Evolutionary conservation across 2,113 vertebrate species (phyloP).

Genomic region (Perca schrenkii): DNA sequence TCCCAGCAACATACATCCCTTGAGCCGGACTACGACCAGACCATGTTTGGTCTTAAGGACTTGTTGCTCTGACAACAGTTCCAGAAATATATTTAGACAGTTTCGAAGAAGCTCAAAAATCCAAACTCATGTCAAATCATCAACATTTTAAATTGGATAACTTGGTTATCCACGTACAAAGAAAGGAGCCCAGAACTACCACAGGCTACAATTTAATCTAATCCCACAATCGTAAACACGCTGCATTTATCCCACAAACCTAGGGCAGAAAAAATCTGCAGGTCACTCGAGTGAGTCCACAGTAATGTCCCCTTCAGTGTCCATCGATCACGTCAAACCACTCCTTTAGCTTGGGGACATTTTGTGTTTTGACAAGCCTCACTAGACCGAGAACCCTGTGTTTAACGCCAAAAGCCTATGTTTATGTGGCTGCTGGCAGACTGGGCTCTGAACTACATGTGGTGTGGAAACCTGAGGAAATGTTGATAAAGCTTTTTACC

Average conservation of each 20-base stretch:
- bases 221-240: slow-evolving; percentile 56
- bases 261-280: slow-evolving; percentile 46
- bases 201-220: slow-evolving; percentile 50
- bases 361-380: slow-evolving; percentile 75
- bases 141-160: too few relatives aligned
- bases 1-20: too few relatives aligned
- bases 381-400: slow-evolving; percentile 68
- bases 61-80: too few relatives aligned
- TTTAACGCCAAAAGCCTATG: slow-evolving; percentile 72
- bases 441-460: slow-evolving; percentile 63
- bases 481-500: slow-evolving; percentile 71
- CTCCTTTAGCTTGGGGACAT: slow-evolving; percentile 69
- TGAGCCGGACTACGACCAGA: too few relatives aligned
- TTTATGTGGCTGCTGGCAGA: slow-evolving; percentile 74
- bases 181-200: slow-evolving; percentile 6
- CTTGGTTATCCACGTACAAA: too few relatives aligned
- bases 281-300: slow-evolving; percentile 50
- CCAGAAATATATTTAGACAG: too few relatives aligned
- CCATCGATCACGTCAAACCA: slow-evolving; percentile 71
- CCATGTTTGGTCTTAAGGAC: too few relatives aligned
- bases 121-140: too few relatives aligned
- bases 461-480: slow-evolving; percentile 73
- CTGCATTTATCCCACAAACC: slow-evolving; percentile 46
- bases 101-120: too few relatives aligned
- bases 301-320: slow-evolving; percentile 56